Evolutionary conservation across 2,113 vertebrate genomes (phyloP).

Genomic region (Aspidoscelis tigris): DNA sequence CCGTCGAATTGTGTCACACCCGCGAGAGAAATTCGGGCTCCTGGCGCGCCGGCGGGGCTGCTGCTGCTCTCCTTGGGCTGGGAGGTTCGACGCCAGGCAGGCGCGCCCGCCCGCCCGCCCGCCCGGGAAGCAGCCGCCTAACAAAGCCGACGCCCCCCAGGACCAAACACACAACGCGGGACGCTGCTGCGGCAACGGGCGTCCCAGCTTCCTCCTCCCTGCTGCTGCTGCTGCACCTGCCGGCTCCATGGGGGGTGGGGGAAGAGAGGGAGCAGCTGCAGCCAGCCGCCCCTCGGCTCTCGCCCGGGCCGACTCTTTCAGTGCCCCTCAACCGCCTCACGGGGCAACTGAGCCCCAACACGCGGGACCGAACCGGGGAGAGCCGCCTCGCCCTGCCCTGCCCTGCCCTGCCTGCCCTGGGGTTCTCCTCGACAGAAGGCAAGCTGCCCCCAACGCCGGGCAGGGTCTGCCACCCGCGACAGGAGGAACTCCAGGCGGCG

Average conservation of each 20-base stretch:
- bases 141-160: constrained; percentile 21
- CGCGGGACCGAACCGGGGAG: background rate
- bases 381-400: too few relatives aligned
- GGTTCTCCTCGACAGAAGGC: background rate
- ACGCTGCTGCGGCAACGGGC: background rate
- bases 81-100: too few relatives aligned
- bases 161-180: background rate
- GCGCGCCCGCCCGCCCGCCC: background rate
- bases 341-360: background rate
- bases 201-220: background rate
- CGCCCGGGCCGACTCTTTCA: background rate
- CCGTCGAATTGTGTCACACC: background rate
- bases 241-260: background rate
- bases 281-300: background rate
- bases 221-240: constrained; percentile 23
- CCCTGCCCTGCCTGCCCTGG: too few relatives aligned
- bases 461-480: background rate
- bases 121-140: background rate
- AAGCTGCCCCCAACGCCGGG: background rate
- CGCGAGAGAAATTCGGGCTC: background rate
- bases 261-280: too few relatives aligned
- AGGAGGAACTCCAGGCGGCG: background rate
- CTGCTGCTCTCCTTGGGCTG: too few relatives aligned
- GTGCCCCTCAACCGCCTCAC: background rate
- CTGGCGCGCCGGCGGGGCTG: too few relatives aligned